Base-by-base conservation (phyloP, 2,797 vertebrate species). In the Cynodonichthys magdalenae region DNA sequence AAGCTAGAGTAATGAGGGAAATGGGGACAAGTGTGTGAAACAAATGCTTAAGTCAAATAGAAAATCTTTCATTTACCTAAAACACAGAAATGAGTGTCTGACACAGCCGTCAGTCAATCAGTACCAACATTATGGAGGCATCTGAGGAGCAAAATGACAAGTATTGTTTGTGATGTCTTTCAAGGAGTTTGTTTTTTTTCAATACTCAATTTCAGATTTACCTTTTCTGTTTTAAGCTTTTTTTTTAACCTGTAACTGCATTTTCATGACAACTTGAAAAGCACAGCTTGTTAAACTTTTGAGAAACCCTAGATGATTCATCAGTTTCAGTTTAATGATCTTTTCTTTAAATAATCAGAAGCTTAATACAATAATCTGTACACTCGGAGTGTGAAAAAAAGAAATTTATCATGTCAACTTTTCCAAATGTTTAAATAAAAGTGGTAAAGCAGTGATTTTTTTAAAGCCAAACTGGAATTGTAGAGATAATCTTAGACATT, bases 181-280 rank as follows among this genome's bases (percentile, higher is more conserved):
- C 18, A 46, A 6, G 19, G 18, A 9, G 7, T 7, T 10, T 18
- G 18, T 11, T 19, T 3, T 7, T 18, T 46, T 46, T 46, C 2
- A 14, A 39, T 39, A 6, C 6, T 46, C 44, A 46, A 4, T 10
- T 48, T 10, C 1, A 48, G 10, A 18, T 12, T 5, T 19, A 18
- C 3, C 18, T 19, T 46, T 18, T 18, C 7, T 39, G 2, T 46
- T 19, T 19, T 11, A 41, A 29, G 4, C 49, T 56, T 49, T 52
- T 61, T n/a, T 19, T 52, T 4, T 69, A 29, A 59, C 11, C 1
- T 20, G 18, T 73, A 60, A 59, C 63, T 74, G 54, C 75, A 79
- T 57, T 65, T 62, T 73, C 9, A 53, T 42, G 24, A 66, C 42
- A 36, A 69, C 46, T 42, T 49, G n/a, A 53, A 68, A 71, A 63